These are phyloP conservation scores for Phymastichus coffea DNA, from an alignment of 1,140 invertebrate genomes.

Conservation along the genomic window DNA sequence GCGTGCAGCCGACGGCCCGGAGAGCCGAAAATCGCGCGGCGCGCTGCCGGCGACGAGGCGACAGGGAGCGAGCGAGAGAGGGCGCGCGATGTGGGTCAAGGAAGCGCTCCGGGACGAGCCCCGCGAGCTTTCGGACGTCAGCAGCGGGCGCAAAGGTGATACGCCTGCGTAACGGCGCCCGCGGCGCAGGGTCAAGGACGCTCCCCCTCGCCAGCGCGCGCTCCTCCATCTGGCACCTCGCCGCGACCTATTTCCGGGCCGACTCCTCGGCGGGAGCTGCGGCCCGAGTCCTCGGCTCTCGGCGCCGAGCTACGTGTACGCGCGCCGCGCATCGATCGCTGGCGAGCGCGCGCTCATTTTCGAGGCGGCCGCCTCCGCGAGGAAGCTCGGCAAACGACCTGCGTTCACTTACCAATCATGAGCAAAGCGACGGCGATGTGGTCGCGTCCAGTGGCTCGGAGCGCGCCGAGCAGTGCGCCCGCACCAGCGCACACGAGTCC, in stretches of 20 bases:
- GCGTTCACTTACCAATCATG: constrained; percentile 55
- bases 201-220: background rate
- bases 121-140: constrained; percentile 7
- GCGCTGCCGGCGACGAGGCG: background rate
- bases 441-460: constrained; percentile 53
- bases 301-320: too few species aligned
- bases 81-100: constrained; percentile 19
- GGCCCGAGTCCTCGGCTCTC: too few species aligned
- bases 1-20: too few species aligned
- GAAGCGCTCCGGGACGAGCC: constrained; percentile 4
- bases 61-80: background rate
- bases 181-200: background rate
- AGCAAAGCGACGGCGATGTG: constrained; percentile 54
- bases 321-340: too few species aligned
- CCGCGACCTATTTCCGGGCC: too few species aligned
- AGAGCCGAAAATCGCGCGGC: too few species aligned
- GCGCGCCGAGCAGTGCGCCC: constrained; percentile 51
- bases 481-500: constrained; percentile 54
- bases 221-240: too few species aligned
- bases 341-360: background rate
- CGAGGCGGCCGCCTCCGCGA: background rate
- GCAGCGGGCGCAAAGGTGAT: background rate
- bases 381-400: too few species aligned
- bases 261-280: too few species aligned
- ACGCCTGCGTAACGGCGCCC: too few species aligned